Conservation (phyloP, 2,888 invertebrate species). For the Hyalella azteca region DNA sequence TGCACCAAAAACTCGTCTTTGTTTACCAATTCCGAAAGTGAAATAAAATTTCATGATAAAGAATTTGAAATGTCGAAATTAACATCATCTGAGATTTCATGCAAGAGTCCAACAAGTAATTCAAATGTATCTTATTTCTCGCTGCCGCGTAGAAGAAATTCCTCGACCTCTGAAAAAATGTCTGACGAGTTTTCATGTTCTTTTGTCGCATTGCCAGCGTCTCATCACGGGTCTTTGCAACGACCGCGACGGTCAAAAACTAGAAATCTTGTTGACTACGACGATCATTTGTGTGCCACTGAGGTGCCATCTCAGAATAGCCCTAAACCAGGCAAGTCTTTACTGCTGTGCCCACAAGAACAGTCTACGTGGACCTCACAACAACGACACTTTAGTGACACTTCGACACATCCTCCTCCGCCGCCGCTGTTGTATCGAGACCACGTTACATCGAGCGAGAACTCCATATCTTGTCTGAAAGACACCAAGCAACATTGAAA, state of each 20-base stretch:
- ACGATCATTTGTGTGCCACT: background rate
- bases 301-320: background rate
- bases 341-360: background rate
- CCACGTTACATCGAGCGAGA: too few species aligned
- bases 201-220: background rate
- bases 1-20: background rate
- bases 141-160: background rate
- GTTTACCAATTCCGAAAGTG: background rate
- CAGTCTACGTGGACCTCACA: too few species aligned
- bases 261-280: background rate
- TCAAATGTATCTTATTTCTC: background rate
- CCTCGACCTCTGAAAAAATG: background rate
- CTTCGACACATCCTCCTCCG: too few species aligned
- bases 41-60: slow-evolving; percentile 5
- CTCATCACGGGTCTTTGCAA: background rate
- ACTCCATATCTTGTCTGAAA: too few species aligned
- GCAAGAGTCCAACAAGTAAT: background rate
- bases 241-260: background rate
- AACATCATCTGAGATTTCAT: background rate
- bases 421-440: background rate
- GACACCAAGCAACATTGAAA: too few species aligned
- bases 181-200: background rate
- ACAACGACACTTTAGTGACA: too few species aligned
- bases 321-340: background rate
- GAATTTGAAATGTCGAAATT: background rate